Evolutionary conservation across 2,113 vertebrate genomes (phyloP).

Genomic region (Atlantisia rogersi): DNA sequence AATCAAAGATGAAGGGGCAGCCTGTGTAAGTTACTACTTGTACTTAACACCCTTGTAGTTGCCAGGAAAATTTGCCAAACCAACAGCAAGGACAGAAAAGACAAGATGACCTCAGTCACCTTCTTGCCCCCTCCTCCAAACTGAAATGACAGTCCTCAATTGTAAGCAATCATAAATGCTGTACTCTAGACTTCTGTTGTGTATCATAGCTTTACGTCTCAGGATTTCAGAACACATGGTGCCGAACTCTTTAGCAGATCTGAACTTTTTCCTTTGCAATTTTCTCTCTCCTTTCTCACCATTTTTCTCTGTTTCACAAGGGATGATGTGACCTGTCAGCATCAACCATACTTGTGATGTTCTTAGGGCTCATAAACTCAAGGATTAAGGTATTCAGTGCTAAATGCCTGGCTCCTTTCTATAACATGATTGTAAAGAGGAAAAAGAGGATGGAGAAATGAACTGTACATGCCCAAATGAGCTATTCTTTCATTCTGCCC

Average conservation of each 20-base stretch:
- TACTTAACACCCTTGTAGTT: background rate
- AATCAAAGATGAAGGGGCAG: conserved; percentile 7
- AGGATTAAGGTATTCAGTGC: conserved; percentile 9
- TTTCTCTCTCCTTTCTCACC: background rate
- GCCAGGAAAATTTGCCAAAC: conserved; percentile 6
- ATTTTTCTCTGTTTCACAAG: conserved; percentile 20
- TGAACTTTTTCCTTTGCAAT: conserved; percentile 14
- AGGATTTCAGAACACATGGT: conserved; percentile 23
- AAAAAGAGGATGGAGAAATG: conserved; percentile 40
- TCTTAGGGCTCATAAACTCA: conserved; percentile 41
- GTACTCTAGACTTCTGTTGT: background rate
- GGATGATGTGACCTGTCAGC: background rate
- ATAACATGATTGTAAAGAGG: background rate
- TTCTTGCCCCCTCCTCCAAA: background rate
- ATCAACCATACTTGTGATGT: background rate
- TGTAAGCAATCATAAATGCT: conserved; percentile 10
- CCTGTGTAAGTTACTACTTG: background rate
- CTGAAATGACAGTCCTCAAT: background rate
- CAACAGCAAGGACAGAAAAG: background rate
- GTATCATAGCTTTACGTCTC: conserved; percentile 6
- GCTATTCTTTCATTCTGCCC: background rate
- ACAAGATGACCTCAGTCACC: background rate
- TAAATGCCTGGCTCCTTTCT: conserved; percentile 3
- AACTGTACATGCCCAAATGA: conserved; percentile 25
- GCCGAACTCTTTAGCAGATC: background rate